Base-by-base conservation (phyloP, 2,113 vertebrate species). In the Galbula dea region DNA sequence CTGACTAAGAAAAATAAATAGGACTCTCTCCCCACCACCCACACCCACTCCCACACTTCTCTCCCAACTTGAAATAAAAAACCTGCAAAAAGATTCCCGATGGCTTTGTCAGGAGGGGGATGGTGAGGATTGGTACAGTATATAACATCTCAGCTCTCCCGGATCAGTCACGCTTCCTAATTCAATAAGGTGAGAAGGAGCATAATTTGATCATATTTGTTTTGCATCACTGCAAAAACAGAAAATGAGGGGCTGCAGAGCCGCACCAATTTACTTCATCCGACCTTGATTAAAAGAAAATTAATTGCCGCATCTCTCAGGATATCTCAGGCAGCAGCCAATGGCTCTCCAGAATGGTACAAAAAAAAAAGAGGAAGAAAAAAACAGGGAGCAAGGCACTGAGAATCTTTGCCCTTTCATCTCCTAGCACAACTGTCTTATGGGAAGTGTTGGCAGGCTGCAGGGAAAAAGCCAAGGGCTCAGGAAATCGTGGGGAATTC, bases 271-370 rank as follows among this genome's bases (percentile, higher is more conserved):
- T 99, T 99, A 99, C 98, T 99, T 99, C 98, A 99, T 99, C 99
- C 98, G 98, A 99, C 99, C 99, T 99, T 99, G 99, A 99, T 99
- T 99, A 99, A 99, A 99, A 99, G 98, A 99, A 99, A 99, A 99
- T 99, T 99, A 99, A 99, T 99, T 99, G 99, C 99, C 97, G 98
- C 98, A 99, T 99, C 98, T 99, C 99, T 99, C 99, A 99, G 99
- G 99, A 98, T 99, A 98, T 98, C 98, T 98, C 98, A 98, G 97
- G 98, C 98, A 94, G 98, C 98, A 98, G 98, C 99, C 98, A 98
- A 98, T 98, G 98, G 98, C 98, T 98, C 96, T 97, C 98, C 95
- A 97, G 98, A 97, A 98, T 97, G 88, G 95, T 97, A 96, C 96
- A 97, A 96, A 98, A 97, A 80, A 90, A 90, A 66, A 48, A 90